Percentiles rank a stretch among this genome's conserved stretches.
phyloP scores from a whole-genome alignment of 1,140 invertebrate genomes.

The fruit fly (Drosophila melanogaster) region DNA sequence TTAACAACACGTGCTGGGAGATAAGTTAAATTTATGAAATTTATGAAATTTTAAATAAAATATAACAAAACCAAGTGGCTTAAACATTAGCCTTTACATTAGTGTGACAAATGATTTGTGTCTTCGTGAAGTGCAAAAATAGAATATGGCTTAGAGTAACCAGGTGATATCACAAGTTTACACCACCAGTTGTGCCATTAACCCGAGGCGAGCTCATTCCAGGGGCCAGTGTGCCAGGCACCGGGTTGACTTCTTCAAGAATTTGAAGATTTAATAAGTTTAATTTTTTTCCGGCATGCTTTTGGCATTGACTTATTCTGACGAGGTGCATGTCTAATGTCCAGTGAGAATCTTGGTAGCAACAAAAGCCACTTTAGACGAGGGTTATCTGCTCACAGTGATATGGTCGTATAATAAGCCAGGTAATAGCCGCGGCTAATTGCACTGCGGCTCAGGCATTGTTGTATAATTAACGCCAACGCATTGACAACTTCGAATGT shows the following conservation, averaged over 20 bases:
- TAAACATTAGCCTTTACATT: background rate
- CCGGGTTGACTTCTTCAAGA: slow-evolving; percentile 6
- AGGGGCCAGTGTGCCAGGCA: slow-evolving; percentile 39
- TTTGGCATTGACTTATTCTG: slow-evolving; percentile 47
- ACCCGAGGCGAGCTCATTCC: slow-evolving; percentile 22
- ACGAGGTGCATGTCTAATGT: slow-evolving; percentile 48
- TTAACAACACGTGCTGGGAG: too few species aligned
- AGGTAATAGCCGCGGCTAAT: slow-evolving; percentile 52
- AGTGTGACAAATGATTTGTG: slow-evolving; percentile 6
- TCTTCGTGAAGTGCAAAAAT: slow-evolving; percentile 22
- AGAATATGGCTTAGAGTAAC: slow-evolving; percentile 7
- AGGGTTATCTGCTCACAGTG: slow-evolving; percentile 29
- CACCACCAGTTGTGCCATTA: slow-evolving; percentile 27
- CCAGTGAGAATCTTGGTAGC: slow-evolving; percentile 14
- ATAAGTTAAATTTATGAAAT: background rate
- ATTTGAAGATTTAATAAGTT: slow-evolving; percentile 6
- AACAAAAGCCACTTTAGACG: slow-evolving; percentile 45
- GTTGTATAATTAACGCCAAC: slow-evolving; percentile 68
- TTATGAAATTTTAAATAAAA: too few species aligned
- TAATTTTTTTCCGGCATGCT: slow-evolving; percentile 35
- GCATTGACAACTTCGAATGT: slow-evolving; percentile 49
- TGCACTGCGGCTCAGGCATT: slow-evolving; percentile 49
- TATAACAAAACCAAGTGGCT: too few species aligned
- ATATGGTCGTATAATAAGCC: slow-evolving; percentile 49
- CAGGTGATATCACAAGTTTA: background rate